Evolutionary conservation across 2,113 vertebrate species (phyloP).

Genomic region (Theristicus caerulescens): DNA sequence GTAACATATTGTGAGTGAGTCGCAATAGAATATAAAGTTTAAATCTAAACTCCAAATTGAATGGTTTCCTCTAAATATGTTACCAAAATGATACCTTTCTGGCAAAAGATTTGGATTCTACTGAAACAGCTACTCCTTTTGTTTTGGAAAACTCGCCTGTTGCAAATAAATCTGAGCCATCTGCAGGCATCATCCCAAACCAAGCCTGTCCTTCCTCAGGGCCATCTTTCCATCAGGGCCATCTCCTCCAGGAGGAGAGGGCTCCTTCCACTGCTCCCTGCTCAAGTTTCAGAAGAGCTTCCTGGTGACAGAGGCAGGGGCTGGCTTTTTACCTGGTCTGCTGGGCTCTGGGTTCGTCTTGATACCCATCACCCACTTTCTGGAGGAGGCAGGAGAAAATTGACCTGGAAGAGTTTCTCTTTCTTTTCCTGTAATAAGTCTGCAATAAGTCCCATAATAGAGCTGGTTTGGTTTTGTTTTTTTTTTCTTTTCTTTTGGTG

Average conservation of each 20-base stretch:
- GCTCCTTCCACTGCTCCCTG: neutral
- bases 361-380: neutral
- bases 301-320: neutral
- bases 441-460: neutral
- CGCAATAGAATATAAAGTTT: neutral
- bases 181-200: neutral
- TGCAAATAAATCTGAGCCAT: neutral
- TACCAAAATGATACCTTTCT: conserved; percentile 31
- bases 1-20: neutral
- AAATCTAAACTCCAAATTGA: neutral
- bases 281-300: neutral
- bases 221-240: neutral
- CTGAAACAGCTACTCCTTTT: neutral
- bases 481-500: neutral
- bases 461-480: fast-evolving
- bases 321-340: neutral
- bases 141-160: conserved; percentile 39
- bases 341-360: neutral
- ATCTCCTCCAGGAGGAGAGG: neutral
- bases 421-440: neutral
- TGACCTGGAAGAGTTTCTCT: neutral
- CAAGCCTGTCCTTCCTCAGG: neutral
- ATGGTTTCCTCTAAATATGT: neutral
- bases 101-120: conserved; percentile 1
- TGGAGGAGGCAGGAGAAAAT: neutral